phyloP scores from a whole-genome alignment of 2,113 vertebrate species.

The Axis porcinus region DNA sequence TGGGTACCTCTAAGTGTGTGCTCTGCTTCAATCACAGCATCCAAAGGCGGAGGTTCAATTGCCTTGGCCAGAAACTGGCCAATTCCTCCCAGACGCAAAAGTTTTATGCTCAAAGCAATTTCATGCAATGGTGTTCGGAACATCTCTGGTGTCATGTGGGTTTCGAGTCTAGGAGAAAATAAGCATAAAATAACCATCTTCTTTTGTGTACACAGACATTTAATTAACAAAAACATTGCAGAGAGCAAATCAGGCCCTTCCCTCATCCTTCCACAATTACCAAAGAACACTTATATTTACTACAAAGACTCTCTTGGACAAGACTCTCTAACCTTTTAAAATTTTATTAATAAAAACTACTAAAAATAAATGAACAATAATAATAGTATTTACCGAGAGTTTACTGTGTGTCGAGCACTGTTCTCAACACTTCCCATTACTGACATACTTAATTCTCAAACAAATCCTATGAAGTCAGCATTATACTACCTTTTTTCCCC shows the following conservation, averaged over 20 bases:
- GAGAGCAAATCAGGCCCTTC: background rate
- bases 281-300: background rate
- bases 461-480: background rate
- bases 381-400: background rate
- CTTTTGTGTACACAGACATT: background rate
- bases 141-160: slow-evolving; percentile 96
- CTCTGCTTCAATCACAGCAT: slow-evolving; percentile 96
- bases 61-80: slow-evolving; percentile 96
- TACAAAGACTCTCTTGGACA: background rate
- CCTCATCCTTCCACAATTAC: background rate
- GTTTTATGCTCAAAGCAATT: slow-evolving; percentile 94
- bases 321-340: background rate
- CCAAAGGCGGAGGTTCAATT: slow-evolving; percentile 97
- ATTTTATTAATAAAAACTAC: background rate
- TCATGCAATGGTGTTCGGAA: slow-evolving; percentile 96
- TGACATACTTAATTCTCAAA: background rate
- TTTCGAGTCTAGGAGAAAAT: slow-evolving; percentile 85
- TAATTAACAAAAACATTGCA: background rate
- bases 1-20: slow-evolving; percentile 88
- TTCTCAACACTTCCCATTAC: background rate
- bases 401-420: background rate
- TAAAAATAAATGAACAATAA: background rate
- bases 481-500: background rate
- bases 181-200: background rate
- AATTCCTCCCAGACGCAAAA: slow-evolving; percentile 91